Evolutionary conservation across 1,140 invertebrate genomes (phyloP).

Genomic region (Lasioglossum albipes): DNA sequence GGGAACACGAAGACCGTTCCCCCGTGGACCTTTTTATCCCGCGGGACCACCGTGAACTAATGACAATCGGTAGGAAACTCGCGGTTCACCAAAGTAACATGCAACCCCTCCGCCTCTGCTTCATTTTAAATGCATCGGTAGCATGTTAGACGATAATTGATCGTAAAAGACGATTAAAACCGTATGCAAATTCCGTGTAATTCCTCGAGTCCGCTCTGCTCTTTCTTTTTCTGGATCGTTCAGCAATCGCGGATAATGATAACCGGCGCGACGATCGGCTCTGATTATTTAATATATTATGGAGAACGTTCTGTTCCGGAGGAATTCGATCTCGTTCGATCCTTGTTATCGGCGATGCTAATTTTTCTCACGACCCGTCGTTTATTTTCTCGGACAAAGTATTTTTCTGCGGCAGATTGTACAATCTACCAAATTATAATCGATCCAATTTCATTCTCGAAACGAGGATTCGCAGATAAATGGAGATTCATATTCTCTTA

Average conservation of each 20-base stretch:
- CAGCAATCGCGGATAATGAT: constrained; percentile 23
- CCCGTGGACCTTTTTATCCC: constrained; percentile 24
- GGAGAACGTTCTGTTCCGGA: background rate
- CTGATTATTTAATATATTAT: constrained; percentile 20
- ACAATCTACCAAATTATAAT: too few species aligned
- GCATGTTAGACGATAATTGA: constrained; percentile 48
- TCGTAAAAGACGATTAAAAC: constrained; percentile 47
- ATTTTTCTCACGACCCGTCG: too few species aligned
- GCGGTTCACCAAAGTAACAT: background rate
- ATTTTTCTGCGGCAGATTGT: too few species aligned
- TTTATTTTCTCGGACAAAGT: too few species aligned
- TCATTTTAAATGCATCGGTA: constrained; percentile 45
- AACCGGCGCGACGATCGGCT: background rate
- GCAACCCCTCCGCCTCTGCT: background rate
- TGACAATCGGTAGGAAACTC: constrained; percentile 34
- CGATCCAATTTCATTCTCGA: too few species aligned
- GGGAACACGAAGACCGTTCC: constrained; percentile 1
- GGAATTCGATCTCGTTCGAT: background rate
- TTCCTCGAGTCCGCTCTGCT: background rate
- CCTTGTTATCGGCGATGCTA: background rate
- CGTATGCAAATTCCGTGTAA: constrained; percentile 30
- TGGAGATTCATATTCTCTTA: too few species aligned
- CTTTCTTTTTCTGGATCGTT: background rate
- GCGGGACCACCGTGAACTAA: constrained; percentile 39
- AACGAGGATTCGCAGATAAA: too few species aligned